Evolutionary conservation across 37 sponge, comb jelly and placozoan genomes (phyloP), one percentile per base, ranked within the genome.

Genomic region (Beroe ovata): DNA sequence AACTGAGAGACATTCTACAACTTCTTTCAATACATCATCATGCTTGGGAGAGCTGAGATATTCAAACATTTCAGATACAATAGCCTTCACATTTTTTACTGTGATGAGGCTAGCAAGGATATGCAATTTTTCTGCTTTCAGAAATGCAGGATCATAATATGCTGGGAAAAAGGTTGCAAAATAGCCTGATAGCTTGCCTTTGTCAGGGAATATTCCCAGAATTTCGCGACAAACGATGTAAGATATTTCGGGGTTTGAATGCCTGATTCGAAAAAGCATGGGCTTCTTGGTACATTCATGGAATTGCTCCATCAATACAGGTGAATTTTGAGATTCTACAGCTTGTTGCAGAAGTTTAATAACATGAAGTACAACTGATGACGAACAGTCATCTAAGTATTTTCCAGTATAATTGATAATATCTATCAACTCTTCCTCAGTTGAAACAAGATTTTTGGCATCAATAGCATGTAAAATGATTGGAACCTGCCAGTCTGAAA

Each of bases 401-500:
- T 36, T 21, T 23, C 33, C 84, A n/a, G 41, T 54, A 21, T 32
- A 42, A 35, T 40, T 77, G 1, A 77, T 30, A 8, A 77, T 54
- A 21, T 77, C 84, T 54, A 77, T 77, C 18, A 77, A 30, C 18
- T 40, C 84, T 32, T 19, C 41, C 47, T 77, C 84, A 41, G 29
- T 4, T 21, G 20, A 1, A 3, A 35, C 33, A 2, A 77, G 84
- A 18, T 30, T 77, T 40, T 77, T 11, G 3, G 54, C 38, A 41
- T 77, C 84, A 77, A 77, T 77, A 4, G 38, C 84, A 33, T 22
- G 25, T 19, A 77, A 42, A 29, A 77, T 25, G 1, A 77, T 30
- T 14, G 84, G 84, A 0, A 77, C 84, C 38, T 77, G 84, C 84
- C 84, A 77, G 33, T 77, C 84, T 22, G 84, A 42, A 23, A 77